These are phyloP conservation scores for Microctenopoma stevenorrisi DNA, from an alignment of 2,797 vertebrate genomes.

Conservation along the genomic window DNA sequence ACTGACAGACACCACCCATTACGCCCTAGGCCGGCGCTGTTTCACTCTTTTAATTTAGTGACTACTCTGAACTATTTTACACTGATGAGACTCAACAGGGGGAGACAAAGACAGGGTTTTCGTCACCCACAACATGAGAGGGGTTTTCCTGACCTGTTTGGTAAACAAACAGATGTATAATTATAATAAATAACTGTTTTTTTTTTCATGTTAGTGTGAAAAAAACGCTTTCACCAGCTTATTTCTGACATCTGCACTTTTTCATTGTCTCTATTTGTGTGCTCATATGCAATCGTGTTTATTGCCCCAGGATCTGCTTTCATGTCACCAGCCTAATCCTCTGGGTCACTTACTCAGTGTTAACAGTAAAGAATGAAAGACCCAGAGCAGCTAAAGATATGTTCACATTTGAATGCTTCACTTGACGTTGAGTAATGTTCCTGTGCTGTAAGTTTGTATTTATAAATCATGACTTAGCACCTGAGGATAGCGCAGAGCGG, in stretches of 20 bases:
- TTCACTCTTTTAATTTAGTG: too few relatives aligned
- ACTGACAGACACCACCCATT: too few relatives aligned
- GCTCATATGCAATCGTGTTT: slow-evolving; percentile 41
- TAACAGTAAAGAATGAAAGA: slow-evolving; percentile 64
- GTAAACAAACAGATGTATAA: too few relatives aligned
- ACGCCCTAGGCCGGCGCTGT: too few relatives aligned
- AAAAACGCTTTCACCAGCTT: neutral
- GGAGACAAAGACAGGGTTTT: slow-evolving; percentile 31
- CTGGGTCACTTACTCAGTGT: slow-evolving; percentile 18
- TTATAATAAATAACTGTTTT: too few relatives aligned
- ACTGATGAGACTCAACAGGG: neutral
- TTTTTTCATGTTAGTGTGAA: too few relatives aligned
- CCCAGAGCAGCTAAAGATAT: slow-evolving; percentile 55
- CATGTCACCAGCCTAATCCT: slow-evolving; percentile 52
- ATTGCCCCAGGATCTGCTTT: slow-evolving; percentile 52
- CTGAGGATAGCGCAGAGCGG: slow-evolving; percentile 3
- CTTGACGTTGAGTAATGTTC: slow-evolving; percentile 54
- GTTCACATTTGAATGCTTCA: slow-evolving; percentile 15
- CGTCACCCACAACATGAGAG: neutral
- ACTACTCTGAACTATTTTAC: neutral
- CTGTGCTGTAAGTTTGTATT: slow-evolving; percentile 36
- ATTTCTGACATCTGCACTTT: neutral
- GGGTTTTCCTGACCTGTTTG: neutral
- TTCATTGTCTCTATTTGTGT: slow-evolving; percentile 8
- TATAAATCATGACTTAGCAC: slow-evolving; percentile 41